phyloP scores from a whole-genome alignment of 1,140 invertebrate species.

The Helicoverpa zea region DNA sequence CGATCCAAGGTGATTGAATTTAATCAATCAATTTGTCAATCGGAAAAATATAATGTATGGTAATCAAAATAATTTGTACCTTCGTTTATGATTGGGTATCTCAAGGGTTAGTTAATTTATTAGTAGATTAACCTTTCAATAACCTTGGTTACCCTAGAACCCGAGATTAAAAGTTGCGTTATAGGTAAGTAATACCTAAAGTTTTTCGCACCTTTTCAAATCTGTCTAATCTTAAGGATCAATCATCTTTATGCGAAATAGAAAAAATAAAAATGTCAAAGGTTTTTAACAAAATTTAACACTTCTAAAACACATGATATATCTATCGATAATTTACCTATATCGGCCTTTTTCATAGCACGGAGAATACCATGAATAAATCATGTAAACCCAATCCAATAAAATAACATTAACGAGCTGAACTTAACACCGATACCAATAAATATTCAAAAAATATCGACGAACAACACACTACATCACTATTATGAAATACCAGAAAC shows the following conservation, averaged over 20 bases:
- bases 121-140: background rate
- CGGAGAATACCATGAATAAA: background rate
- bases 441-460: background rate
- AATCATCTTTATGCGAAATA: too few relatives aligned
- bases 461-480: slow-evolving; percentile 5
- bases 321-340: background rate
- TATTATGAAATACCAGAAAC: slow-evolving; percentile 7
- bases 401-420: background rate
- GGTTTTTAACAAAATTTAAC: too few relatives aligned
- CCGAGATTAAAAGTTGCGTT: too few relatives aligned
- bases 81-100: background rate
- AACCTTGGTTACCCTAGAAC: background rate
- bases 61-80: slow-evolving; percentile 21
- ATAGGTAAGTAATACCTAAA: too few relatives aligned
- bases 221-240: too few relatives aligned
- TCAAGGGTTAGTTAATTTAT: slow-evolving; percentile 23
- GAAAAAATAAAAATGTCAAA: too few relatives aligned
- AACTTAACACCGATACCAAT: slow-evolving; percentile 24
- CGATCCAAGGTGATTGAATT: slow-evolving; percentile 27
- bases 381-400: background rate
- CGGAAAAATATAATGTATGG: slow-evolving; percentile 19
- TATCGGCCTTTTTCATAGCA: background rate
- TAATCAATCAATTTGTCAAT: slow-evolving; percentile 40
- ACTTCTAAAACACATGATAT: background rate
- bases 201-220: too few relatives aligned